phyloP scores from a whole-genome alignment of 1,140 invertebrate species.

The Eupristina koningsbergeri region DNA sequence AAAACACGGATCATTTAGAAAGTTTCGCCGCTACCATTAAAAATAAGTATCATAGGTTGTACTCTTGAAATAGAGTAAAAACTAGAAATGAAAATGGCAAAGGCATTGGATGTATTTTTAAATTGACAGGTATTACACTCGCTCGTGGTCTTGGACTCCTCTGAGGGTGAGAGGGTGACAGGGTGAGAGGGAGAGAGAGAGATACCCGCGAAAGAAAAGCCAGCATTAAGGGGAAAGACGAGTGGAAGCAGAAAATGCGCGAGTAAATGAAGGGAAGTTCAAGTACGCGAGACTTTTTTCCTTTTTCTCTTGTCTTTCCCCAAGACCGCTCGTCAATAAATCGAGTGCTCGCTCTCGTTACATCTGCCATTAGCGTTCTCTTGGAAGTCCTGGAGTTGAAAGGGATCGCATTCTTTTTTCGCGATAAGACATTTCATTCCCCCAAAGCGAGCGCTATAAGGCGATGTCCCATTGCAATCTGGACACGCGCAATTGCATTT shows the following conservation, averaged over 20 bases:
- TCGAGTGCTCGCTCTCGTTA: conserved; percentile 22
- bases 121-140: neutral
- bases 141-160: no score
- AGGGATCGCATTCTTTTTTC: neutral
- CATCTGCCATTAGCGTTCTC: conserved; percentile 27
- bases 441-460: neutral
- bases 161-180: no score
- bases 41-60: neutral
- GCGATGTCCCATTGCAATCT: conserved; percentile 34
- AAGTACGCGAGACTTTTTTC: neutral
- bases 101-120: neutral
- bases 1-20: neutral
- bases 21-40: neutral
- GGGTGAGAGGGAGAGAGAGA: no score
- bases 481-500: conserved; percentile 22
- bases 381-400: neutral
- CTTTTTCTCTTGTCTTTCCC: neutral
- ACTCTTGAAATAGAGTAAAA: neutral
- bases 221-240: neutral
- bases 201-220: neutral
- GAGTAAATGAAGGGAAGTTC: conserved; percentile 23
- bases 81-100: conserved; percentile 7
- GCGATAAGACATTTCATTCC: conserved; percentile 4
- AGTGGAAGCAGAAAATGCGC: neutral
- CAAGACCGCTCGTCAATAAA: conserved; percentile 5